Base-by-base conservation (phyloP, 2,888 invertebrate species). In the Polyommatus iphigenia region DNA sequence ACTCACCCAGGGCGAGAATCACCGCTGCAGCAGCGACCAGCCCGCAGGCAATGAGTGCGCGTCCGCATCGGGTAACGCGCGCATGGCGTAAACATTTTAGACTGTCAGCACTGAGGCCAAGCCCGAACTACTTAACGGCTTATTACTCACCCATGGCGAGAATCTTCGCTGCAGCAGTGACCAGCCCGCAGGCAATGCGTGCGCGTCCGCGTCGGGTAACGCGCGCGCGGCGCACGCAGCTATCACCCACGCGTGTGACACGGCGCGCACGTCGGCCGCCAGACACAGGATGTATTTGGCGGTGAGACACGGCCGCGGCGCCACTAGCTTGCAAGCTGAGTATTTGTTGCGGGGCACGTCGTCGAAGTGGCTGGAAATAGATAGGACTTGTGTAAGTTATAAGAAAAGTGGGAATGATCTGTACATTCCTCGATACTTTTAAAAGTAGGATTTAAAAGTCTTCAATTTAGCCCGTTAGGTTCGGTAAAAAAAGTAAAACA, bases 231-330 rank as follows among this genome's bases (percentile, higher is more conserved):
- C 86, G 83, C 96, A 96, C 83, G 95, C 96, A 82, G 95, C 90
- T 50, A 96, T 95, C 77, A 97, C 95, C 97, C 97, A 98, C 78
- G 94, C 94, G 88, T 97, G 96, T 71, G 95, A 95, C 5, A 97
- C 90, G 7, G 96, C 95, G 32, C 91, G 85, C 0, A 97, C 94
- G 79, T 96, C 96, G 1, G 95, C 95, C 0, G 97, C 96, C 67
- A 97, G 86, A 81, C 96, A 96, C 81, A 96, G 95, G 82, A 97
- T 94, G 87, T 96, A 97, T 85, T 97, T 97, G 13, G 96, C 95
- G 0, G 97, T 97, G 78, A 96, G 92, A 83, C 96, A 97, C 67
- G 96, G 96, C 20, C 96, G 94, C 10, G 97, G 96, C 0, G 97
- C 96, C 78, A 97, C 95, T 57, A 96, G 89, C 82, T 93, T 95